Base-by-base conservation (phyloP, 2,113 vertebrate species). In the Abramis brama region DNA sequence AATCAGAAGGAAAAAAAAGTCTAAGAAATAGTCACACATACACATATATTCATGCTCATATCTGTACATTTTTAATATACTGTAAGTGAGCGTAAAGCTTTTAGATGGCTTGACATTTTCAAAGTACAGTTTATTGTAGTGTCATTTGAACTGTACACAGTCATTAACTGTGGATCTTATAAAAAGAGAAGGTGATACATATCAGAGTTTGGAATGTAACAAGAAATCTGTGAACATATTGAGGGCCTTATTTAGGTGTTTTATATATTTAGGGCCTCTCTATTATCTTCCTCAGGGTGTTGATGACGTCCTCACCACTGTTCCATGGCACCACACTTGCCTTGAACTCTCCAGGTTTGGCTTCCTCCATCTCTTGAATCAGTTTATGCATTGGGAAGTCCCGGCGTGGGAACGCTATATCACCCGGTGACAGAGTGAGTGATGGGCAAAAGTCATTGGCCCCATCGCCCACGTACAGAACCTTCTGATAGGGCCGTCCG, bases 401-500 rank as follows among this genome's bases (percentile, higher is more conserved):
- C 43, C 95, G 93, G 10, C 98, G 93, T 0, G 98, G 96, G 91
- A 99, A 99, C 0, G 94, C 97, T 87, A 97, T 94, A 27, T 99
- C 98, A 0, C 94, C 91, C 0, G 93, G 91, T 0, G 91, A 94
- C 91, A 99, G 92, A 4, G 93, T 45, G 23, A 92, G 87, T 0
- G 95, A 93, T 0, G 98, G 98, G 86, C 98, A 99, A 94, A 99
- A 98, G 90, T 99, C 98, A 59, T 99, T 99, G 93, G 97, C 97
- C 0, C 98, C 98, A 0, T 99, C 98, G 0, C 98, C 98, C 0
- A 98, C 94, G 64, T 99, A 99, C 92, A 99, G 94, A 2, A 99
- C 87, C 68, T 94, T 93, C 92, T 97, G 96, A 76, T 96, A 99
- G 1, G 95, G 95, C 21, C 93, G 94, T 10, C 95, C 94, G 2